A percentile compares a stretch with the other conserved stretches of the same genome.
These are phyloP conservation scores for Tympanuchus pallidicinctus DNA, from an alignment of 2,113 vertebrate species.

Conservation along the genomic window DNA sequence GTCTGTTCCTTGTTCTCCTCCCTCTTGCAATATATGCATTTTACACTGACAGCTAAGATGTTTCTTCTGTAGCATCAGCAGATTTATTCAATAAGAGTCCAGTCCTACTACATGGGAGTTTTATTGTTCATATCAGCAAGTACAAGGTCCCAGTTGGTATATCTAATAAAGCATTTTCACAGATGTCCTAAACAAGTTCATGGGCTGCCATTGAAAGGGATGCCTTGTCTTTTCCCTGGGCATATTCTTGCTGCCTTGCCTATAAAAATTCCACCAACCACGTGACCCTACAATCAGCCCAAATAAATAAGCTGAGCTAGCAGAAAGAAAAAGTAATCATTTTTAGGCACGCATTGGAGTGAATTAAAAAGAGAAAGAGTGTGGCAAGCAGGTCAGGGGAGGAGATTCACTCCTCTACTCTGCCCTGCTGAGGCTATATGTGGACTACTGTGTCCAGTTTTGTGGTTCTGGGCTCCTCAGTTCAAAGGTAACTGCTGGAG, in stretches of 20 bases:
- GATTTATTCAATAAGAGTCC: background rate
- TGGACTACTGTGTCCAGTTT: background rate
- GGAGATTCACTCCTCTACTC: background rate
- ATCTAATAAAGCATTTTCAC: background rate
- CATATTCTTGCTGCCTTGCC: background rate
- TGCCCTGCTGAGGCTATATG: no score
- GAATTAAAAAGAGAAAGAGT: background rate
- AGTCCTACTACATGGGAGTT: background rate
- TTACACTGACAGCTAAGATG: background rate
- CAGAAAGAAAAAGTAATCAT: background rate
- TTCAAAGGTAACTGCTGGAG: background rate
- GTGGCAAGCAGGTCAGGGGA: background rate
- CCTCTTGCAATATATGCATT: background rate
- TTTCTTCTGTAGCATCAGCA: background rate
- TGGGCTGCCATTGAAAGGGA: background rate
- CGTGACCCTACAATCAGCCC: background rate
- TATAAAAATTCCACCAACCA: background rate
- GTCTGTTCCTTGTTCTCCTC: background rate
- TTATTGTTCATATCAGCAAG: background rate
- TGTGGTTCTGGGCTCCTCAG: background rate
- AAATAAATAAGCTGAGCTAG: background rate
- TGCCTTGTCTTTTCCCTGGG: background rate
- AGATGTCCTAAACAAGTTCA: background rate
- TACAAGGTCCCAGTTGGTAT: background rate
- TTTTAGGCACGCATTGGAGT: background rate